A percentile compares a stretch with the other conserved stretches of the same genome.
phyloP scores from a whole-genome alignment of 2,888 invertebrate species.

The Cheilosia impressa region DNA sequence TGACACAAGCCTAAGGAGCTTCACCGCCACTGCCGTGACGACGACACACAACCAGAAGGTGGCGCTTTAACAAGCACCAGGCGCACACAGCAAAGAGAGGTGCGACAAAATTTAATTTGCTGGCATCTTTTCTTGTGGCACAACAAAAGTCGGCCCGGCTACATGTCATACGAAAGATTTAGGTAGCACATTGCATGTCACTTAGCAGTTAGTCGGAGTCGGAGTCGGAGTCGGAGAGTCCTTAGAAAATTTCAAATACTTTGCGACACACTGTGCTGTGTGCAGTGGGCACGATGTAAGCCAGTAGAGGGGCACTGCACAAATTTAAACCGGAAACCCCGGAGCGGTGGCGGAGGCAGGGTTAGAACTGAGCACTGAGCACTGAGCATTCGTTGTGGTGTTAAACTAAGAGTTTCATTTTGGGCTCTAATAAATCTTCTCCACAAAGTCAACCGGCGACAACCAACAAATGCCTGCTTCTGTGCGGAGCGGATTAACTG shows the following conservation, averaged over 20 bases:
- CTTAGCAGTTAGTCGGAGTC: constrained; percentile 53
- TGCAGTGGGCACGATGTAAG: constrained; percentile 30
- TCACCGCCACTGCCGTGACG: constrained; percentile 1
- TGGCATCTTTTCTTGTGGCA: constrained; percentile 63
- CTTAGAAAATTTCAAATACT: constrained; percentile 53
- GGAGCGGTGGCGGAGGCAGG: no score
- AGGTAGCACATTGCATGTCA: constrained; percentile 72
- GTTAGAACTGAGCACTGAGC: no score
- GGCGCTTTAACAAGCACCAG: constrained; percentile 30
- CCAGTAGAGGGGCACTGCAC: constrained; percentile 13
- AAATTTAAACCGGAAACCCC: constrained; percentile 68
- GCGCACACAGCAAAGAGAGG: constrained; percentile 40
- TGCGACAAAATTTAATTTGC: constrained; percentile 69
- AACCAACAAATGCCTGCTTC: constrained; percentile 58
- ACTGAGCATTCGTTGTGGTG: constrained; percentile 39
- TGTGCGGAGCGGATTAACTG: constrained; percentile 65
- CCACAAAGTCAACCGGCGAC: constrained; percentile 56
- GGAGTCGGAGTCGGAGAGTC: constrained; percentile 40
- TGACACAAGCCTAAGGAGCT: constrained; percentile 53
- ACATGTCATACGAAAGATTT: constrained; percentile 59
- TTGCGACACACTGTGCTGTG: constrained; percentile 44
- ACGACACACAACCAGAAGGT: constrained; percentile 12
- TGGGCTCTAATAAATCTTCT: constrained; percentile 69
- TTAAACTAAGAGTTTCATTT: constrained; percentile 65
- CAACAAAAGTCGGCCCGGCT: constrained; percentile 52